These are phyloP conservation scores for Syritta pipiens DNA, from an alignment of 2,888 invertebrate genomes.

Conservation along the genomic window DNA sequence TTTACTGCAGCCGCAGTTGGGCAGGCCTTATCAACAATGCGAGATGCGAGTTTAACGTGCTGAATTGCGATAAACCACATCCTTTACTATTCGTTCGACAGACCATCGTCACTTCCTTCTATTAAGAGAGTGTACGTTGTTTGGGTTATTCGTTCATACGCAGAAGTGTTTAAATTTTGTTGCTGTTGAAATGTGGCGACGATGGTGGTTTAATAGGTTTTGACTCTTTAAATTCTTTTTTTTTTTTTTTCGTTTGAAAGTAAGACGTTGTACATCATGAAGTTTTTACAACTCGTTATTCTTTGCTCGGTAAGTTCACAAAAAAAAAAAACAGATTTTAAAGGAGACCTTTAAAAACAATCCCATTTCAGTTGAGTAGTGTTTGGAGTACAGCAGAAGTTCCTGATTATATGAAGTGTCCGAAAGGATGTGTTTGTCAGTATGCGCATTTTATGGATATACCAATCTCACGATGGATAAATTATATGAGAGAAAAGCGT, in stretches of 20 bases:
- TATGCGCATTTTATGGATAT: conserved; percentile 81
- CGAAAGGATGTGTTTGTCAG: conserved; percentile 81
- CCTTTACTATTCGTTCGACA: conserved; percentile 45
- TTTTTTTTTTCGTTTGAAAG: conserved; percentile 14
- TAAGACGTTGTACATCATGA: conserved; percentile 25
- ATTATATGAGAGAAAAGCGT: conserved; percentile 71
- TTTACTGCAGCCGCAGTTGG: conserved; percentile 4
- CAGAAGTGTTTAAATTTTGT: conserved; percentile 9
- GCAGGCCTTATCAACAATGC: conserved; percentile 40
- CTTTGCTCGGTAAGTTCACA: too few relatives aligned
- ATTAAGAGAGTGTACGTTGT: conserved; percentile 3
- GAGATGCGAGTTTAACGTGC: conserved; percentile 48
- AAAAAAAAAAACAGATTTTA: too few relatives aligned
- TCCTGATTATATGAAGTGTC: conserved; percentile 78
- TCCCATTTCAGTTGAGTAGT: conserved; percentile 35
- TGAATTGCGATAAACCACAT: conserved; percentile 60
- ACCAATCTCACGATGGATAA: conserved; percentile 81
- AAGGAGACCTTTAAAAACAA: too few relatives aligned
- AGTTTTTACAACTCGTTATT: conserved; percentile 29
- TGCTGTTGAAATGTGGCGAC: conserved; percentile 35
- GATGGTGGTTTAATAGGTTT: conserved; percentile 25
- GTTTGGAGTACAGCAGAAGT: conserved; percentile 35
- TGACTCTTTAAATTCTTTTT: not conserved
- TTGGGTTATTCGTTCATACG: conserved; percentile 11
- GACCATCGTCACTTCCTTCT: conserved; percentile 54